A percentile compares a stretch with the other conserved stretches of the same genome.
These are phyloP conservation scores for Polydrusus pterygomalis DNA, from an alignment of 2,888 invertebrate species.

Conservation along the genomic window DNA sequence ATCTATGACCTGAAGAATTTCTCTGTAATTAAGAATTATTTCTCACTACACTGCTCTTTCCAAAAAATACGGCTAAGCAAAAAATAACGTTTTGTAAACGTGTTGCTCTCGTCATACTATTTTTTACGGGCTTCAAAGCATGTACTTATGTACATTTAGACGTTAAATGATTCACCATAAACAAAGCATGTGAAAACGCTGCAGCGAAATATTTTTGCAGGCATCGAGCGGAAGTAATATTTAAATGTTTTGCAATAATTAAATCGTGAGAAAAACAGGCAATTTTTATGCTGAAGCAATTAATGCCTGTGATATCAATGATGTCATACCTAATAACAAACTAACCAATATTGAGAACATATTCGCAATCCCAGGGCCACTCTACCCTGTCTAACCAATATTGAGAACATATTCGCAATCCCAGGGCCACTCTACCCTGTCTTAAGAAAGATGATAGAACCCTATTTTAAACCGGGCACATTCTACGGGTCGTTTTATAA, in stretches of 20 bases:
- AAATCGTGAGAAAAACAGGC: conserved; percentile 22
- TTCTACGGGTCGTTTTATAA: too few species aligned
- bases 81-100: conserved; percentile 23
- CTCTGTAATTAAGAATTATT: neutral
- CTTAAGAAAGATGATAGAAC: too few species aligned
- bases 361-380: neutral
- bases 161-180: conserved; percentile 24
- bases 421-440: too few species aligned
- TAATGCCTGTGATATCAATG: conserved; percentile 4
- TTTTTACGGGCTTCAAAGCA: neutral
- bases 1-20: too few species aligned
- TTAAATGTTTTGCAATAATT: conserved; percentile 21
- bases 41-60: conserved; percentile 29
- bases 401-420: too few species aligned
- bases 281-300: conserved; percentile 11
- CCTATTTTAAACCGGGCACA: too few species aligned
- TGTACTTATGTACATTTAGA: conserved; percentile 10
- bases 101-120: neutral
- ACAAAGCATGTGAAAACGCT: conserved; percentile 9
- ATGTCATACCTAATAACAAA: conserved; percentile 25
- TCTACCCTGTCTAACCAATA: too few species aligned
- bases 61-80: conserved; percentile 7
- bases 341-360: conserved; percentile 3
- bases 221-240: conserved; percentile 21
- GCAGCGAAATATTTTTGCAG: conserved; percentile 7